Evolutionary conservation across 2,113 vertebrate genomes (phyloP).

Genomic region (Euleptes europaea): DNA sequence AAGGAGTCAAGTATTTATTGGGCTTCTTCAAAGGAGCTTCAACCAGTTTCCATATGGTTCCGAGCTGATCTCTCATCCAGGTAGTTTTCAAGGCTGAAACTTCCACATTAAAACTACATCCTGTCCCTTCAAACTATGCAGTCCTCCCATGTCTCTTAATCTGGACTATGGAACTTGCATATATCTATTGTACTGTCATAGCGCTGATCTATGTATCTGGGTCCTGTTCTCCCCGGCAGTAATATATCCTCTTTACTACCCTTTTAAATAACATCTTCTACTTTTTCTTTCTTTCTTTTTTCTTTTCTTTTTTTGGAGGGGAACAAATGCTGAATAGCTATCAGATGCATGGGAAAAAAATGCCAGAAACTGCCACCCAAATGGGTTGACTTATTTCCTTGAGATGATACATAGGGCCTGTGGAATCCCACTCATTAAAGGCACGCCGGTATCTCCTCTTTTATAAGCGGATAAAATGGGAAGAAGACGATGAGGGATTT

Average conservation of each 20-base stretch:
- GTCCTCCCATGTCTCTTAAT: background rate
- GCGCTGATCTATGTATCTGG: background rate
- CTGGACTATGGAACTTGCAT: background rate
- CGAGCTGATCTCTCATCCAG: background rate
- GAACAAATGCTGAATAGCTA: background rate
- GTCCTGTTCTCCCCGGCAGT: background rate
- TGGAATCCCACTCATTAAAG: slow-evolving; percentile 17
- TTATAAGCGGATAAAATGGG: background rate
- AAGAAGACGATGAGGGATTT: background rate
- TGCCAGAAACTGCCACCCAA: background rate
- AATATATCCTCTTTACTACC: background rate
- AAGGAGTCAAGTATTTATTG: no score
- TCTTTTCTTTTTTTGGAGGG: no score
- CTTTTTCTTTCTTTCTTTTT: background rate
- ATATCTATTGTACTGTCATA: background rate
- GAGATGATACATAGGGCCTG: background rate
- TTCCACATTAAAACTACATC: no score
- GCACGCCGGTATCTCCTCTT: background rate
- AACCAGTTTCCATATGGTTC: no score
- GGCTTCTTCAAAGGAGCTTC: no score
- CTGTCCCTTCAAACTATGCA: background rate
- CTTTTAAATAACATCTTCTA: background rate
- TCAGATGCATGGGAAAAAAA: background rate
- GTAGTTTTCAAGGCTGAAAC: background rate
- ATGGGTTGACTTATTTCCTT: background rate